phyloP scores from a whole-genome alignment of 1,140 invertebrate species.

The Penaeus chinensis region DNA sequence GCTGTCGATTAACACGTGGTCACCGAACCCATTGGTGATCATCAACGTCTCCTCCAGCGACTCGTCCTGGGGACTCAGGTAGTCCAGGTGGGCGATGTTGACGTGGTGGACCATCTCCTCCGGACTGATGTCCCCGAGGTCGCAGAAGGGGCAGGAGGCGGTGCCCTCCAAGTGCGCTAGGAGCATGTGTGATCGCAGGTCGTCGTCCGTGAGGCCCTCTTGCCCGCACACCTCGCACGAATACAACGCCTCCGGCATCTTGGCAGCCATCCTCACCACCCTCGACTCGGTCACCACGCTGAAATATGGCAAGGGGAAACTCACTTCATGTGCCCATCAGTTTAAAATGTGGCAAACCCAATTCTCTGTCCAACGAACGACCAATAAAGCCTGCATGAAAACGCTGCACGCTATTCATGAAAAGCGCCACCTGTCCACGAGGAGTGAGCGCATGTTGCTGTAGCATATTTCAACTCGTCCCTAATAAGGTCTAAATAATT shows the following conservation, averaged over 20 bases:
- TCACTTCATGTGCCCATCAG: too few species aligned
- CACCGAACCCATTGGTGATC: slow-evolving; percentile 69
- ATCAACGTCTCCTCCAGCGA: slow-evolving; percentile 71
- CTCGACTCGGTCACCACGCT: neutral
- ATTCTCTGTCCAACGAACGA: too few species aligned
- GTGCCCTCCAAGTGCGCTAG: slow-evolving; percentile 81
- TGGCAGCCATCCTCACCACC: slow-evolving; percentile 65
- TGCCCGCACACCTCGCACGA: slow-evolving; percentile 86
- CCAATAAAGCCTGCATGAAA: too few species aligned
- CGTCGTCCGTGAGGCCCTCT: slow-evolving; percentile 81
- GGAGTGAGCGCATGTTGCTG: too few species aligned
- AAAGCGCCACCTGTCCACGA: too few species aligned
- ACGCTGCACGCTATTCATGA: too few species aligned
- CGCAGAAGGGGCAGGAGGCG: slow-evolving; percentile 84
- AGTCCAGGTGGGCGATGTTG: slow-evolving; percentile 83
- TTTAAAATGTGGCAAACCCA: too few species aligned
- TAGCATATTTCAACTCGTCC: too few species aligned
- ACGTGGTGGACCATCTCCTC: slow-evolving; percentile 83
- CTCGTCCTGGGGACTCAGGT: slow-evolving; percentile 77
- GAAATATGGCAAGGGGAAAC: slow-evolving; percentile 49
- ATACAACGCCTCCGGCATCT: slow-evolving; percentile 68
- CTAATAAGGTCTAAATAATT: too few species aligned
- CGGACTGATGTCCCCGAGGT: slow-evolving; percentile 77
- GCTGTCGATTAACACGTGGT: slow-evolving; percentile 69
- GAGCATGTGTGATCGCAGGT: slow-evolving; percentile 82